phyloP scores from a whole-genome alignment of 2,113 vertebrate genomes.

The Mirza zaza region DNA sequence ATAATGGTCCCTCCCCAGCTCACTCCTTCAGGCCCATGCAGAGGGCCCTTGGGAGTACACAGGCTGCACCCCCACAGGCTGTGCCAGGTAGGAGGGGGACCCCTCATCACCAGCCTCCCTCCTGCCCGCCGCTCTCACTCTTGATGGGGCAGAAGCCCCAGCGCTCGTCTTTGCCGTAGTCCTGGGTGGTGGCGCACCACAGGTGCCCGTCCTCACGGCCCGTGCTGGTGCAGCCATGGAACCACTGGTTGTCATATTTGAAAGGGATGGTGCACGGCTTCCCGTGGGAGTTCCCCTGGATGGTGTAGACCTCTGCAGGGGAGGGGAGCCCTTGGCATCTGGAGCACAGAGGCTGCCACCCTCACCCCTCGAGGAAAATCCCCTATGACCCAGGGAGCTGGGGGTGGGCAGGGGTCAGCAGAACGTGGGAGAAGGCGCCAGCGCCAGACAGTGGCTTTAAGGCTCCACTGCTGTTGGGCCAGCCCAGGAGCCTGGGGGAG shows the following conservation, averaged over 20 bases:
- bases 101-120: neutral
- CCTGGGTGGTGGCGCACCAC: slow-evolving; percentile 97
- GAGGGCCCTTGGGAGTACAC: neutral
- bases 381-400: fast-evolving
- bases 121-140: slow-evolving; percentile 86
- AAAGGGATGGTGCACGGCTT: slow-evolving; percentile 97
- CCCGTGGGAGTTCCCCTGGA: slow-evolving; percentile 96
- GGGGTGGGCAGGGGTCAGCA: too few species aligned
- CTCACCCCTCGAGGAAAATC: neutral
- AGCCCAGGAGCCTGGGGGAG: neutral
- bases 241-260: slow-evolving; percentile 96
- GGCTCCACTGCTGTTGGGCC: neutral
- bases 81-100: neutral
- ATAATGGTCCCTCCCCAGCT: neutral
- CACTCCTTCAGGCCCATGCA: neutral
- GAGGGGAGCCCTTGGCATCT: slow-evolving; percentile 23
- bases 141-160: slow-evolving; percentile 99
- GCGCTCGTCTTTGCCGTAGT: slow-evolving; percentile 94
- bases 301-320: slow-evolving; percentile 94
- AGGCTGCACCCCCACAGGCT: neutral
- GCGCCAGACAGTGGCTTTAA: neutral
- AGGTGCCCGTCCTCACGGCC: slow-evolving; percentile 95
- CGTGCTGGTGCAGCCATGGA: slow-evolving; percentile 93
- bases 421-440: neutral
- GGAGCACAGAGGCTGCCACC: neutral